Base-by-base conservation (phyloP, 1,140 invertebrate genomes). In the Drosophila ananassae region DNA sequence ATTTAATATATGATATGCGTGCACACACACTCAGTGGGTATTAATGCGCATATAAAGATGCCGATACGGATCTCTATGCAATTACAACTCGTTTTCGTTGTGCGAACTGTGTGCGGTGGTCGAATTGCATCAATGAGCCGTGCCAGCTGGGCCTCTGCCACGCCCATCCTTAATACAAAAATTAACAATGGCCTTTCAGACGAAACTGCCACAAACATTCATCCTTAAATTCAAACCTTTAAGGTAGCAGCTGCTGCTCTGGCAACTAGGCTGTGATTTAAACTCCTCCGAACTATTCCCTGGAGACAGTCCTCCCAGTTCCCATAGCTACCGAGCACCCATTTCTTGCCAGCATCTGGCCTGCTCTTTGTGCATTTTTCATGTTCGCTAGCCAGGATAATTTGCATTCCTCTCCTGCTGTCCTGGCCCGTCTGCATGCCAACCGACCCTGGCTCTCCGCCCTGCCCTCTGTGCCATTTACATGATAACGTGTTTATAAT, bases 401-500 rank as follows among this genome's bases (percentile, higher is more conserved):
- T 85, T 85, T 87, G 74, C 72, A 75, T 75, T 82, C 71, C 71
- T 53, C 34, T 37, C 30, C 37, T 21, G 39, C 32, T 39, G 24
- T 34, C 25, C 47, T 66, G 59, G 54, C 51, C 51, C 62, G 76
- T 57, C 69, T 80, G 66, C 57, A 64, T 63, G 30, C 59, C 60
- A 53, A 46, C 41, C 10, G 47, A 17, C 17, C 17, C 17, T 17
- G 34, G 47, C 21, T 34, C 58, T 34, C 12, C 30, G n/a, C 32
- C 41, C 17, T 10, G 3, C 10, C 34, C 58, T 32, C 71, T 79
- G 75, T 79, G 82, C 82, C 83, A 87, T 90, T 87, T 87, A 77
- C 85, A 77, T 81, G 77, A 90, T 89, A 89, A 87, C 83, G 83
- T 87, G 83, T 79, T 87, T 87, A 87, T 87, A 87, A 87, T 87